Conservation (phyloP, 2,797 vertebrate species). For the Mormyrus hasselquistii region DNA sequence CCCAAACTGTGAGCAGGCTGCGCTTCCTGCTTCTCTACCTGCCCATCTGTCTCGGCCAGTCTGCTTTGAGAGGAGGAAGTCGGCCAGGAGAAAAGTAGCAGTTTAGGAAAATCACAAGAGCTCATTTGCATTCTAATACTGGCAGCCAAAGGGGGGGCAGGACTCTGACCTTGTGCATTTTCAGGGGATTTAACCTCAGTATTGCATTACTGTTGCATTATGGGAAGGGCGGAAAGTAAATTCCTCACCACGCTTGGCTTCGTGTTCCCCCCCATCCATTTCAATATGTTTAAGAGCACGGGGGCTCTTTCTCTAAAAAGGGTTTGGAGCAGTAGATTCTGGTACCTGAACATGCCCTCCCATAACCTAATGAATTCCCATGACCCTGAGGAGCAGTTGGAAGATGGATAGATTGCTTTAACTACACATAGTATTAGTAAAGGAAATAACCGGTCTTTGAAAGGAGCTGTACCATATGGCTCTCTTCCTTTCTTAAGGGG, state of each 20-base stretch:
- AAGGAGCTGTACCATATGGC: background rate
- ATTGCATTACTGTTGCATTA: background rate
- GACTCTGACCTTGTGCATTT: slow-evolving; percentile 13
- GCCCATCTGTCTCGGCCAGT: background rate
- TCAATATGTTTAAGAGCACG: background rate
- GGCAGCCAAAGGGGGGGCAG: background rate
- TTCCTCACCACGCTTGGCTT: background rate
- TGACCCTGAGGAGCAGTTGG: background rate
- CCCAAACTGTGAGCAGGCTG: background rate
- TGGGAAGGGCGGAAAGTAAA: background rate
- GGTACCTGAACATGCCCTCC: background rate
- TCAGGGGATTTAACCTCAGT: background rate
- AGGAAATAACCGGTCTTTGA: background rate
- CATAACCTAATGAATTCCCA: background rate
- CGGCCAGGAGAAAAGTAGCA: background rate
- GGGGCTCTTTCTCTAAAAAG: background rate
- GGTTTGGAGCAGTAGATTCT: background rate
- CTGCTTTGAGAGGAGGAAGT: background rate
- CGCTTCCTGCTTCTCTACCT: background rate
- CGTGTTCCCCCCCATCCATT: background rate
- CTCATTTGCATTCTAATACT: background rate
- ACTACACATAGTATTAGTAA: background rate
- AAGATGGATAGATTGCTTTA: background rate
- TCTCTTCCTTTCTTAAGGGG: background rate
- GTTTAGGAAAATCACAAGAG: slow-evolving; percentile 5